Conservation (phyloP, 2,888 invertebrate genomes). For the Cantharis rufa region DNA sequence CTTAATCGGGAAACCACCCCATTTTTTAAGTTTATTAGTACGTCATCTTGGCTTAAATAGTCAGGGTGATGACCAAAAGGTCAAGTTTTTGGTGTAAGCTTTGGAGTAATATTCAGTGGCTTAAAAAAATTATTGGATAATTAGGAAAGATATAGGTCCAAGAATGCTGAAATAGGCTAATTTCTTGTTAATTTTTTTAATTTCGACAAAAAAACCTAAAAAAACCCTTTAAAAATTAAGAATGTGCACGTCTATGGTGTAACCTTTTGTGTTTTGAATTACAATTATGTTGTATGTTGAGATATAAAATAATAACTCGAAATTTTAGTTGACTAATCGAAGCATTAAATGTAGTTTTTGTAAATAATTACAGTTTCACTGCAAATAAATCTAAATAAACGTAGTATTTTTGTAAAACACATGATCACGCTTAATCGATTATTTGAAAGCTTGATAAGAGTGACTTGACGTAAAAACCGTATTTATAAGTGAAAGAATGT, state of each 20-base stretch:
- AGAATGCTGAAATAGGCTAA: too few relatives aligned
- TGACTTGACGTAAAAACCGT: not conserved
- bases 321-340: not conserved
- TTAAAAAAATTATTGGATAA: too few relatives aligned
- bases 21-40: too few relatives aligned
- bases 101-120: too few relatives aligned
- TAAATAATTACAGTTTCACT: not conserved
- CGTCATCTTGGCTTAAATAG: too few relatives aligned
- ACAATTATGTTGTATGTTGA: not conserved
- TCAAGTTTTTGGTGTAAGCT: too few relatives aligned
- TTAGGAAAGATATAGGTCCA: too few relatives aligned
- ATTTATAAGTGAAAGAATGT: not conserved
- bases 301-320: not conserved
- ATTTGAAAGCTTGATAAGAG: not conserved
- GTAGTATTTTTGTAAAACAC: not conserved
- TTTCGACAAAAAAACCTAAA: too few relatives aligned
- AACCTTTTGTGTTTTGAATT: not conserved
- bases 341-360: not conserved
- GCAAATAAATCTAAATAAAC: too few relatives aligned
- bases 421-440: not conserved
- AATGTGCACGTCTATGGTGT: not conserved
- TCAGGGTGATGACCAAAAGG: too few relatives aligned
- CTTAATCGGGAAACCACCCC: too few relatives aligned
- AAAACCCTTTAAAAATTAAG: not conserved
- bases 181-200: too few relatives aligned